phyloP scores from a whole-genome alignment of 2,888 invertebrate genomes.

The Slavum lentiscoides region DNA sequence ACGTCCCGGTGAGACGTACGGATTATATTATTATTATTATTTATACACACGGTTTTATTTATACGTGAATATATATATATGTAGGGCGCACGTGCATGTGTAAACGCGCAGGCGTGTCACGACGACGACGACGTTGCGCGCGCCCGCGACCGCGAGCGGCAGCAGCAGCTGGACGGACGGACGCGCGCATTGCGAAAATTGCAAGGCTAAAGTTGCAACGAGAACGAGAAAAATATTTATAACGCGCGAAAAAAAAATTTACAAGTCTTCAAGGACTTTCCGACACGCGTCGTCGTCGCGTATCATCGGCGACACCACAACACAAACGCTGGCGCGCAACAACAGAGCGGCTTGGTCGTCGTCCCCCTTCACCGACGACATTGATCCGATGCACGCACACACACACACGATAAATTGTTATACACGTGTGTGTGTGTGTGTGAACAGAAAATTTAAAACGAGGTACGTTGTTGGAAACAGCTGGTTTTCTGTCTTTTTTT shows the following conservation, averaged over 20 bases:
- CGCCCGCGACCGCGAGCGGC: not conserved
- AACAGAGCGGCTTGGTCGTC: not conserved
- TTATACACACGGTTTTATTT: too few species aligned
- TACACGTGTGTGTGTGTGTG: not conserved
- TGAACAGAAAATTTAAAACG: too few species aligned
- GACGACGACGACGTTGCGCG: slow-evolving; percentile 18
- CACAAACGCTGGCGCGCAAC: too few species aligned
- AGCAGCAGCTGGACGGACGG: slow-evolving; percentile 31
- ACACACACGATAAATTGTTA: not conserved
- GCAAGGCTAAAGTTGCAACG: slow-evolving; percentile 49
- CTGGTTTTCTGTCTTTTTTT: slow-evolving; percentile 26
- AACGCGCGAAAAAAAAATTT: not conserved
- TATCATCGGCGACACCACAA: too few species aligned
- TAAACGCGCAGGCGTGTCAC: not conserved
- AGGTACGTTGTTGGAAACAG: slow-evolving; percentile 14
- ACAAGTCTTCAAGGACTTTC: slow-evolving; percentile 46
- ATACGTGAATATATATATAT: too few species aligned
- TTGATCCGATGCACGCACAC: not conserved
- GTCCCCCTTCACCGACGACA: slow-evolving; percentile 7
- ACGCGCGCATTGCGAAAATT: slow-evolving; percentile 42
- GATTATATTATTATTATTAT: not conserved
- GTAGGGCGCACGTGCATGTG: too few species aligned
- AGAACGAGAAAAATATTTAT: not conserved
- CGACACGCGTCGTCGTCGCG: not conserved
- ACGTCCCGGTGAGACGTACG: slow-evolving; percentile 3